Conservation (phyloP, 1,140 invertebrate genomes). For the Maniola jurtina region DNA sequence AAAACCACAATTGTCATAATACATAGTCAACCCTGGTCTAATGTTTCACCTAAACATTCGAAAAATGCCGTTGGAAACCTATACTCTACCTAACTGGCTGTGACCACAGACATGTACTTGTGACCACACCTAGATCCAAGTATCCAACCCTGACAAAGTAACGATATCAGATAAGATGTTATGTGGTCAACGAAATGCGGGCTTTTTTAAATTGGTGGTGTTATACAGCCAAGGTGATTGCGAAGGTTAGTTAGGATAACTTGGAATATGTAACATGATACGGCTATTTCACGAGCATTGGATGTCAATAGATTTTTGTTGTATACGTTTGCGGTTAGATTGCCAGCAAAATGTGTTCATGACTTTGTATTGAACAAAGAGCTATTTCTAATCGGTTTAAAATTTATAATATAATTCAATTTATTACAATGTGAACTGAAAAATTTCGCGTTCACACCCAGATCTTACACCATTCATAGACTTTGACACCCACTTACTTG, state of each 20-base stretch:
- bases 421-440: too few species aligned
- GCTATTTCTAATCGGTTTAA: too few species aligned
- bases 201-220: conserved; percentile 22
- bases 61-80: conserved; percentile 60
- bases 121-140: conserved; percentile 33
- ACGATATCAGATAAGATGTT: conserved; percentile 25
- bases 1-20: conserved; percentile 44
- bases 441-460: too few species aligned
- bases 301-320: conserved; percentile 40
- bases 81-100: conserved; percentile 57
- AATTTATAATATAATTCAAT: too few species aligned
- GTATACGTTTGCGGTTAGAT: neutral
- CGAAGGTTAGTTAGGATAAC: conserved; percentile 39
- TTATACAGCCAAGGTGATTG: conserved; percentile 41
- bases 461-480: too few species aligned
- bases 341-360: neutral
- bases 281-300: conserved; percentile 42
- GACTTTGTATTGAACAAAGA: too few species aligned
- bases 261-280: conserved; percentile 40
- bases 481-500: too few species aligned
- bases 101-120: conserved; percentile 37
- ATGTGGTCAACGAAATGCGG: conserved; percentile 27
- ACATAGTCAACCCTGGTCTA: conserved; percentile 31
- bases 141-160: conserved; percentile 27
- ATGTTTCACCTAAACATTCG: conserved; percentile 52